These are phyloP conservation scores for Cydia fagiglandana DNA, from an alignment of 1,140 invertebrate species.

Conservation along the genomic window DNA sequence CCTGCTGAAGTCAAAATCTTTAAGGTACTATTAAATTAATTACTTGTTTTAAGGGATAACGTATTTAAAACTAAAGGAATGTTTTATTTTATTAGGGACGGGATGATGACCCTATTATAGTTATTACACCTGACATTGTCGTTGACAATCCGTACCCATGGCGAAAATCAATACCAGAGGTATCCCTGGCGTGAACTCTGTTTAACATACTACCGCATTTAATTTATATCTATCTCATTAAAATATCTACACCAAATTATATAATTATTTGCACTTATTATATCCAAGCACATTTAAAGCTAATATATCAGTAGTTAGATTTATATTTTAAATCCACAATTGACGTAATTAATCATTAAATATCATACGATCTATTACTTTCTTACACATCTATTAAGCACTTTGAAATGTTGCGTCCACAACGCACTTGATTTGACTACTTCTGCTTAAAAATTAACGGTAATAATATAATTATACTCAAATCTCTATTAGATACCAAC, in stretches of 20 bases:
- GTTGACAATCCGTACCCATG: slow-evolving; percentile 22
- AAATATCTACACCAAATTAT: background rate
- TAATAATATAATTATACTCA: slow-evolving; percentile 33
- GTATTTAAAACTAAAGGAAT: background rate
- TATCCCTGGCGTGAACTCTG: background rate
- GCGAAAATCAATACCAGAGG: slow-evolving; percentile 13
- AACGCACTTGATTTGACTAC: background rate
- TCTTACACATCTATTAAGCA: slow-evolving; percentile 11
- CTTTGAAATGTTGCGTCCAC: background rate
- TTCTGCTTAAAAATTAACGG: background rate
- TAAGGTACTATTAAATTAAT: slow-evolving; percentile 22
- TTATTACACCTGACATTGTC: slow-evolving; percentile 24
- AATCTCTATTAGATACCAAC: slow-evolving; percentile 55
- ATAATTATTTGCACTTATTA: background rate
- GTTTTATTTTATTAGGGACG: slow-evolving; percentile 17
- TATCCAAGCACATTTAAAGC: slow-evolving; percentile 7
- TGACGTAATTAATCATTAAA: background rate
- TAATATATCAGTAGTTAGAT: slow-evolving; percentile 22
- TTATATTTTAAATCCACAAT: slow-evolving; percentile 19
- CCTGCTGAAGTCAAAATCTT: slow-evolving; percentile 18
- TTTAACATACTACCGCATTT: slow-evolving; percentile 9
- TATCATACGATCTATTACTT: background rate
- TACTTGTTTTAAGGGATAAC: background rate
- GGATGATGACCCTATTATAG: slow-evolving; percentile 22
- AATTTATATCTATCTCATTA: background rate